Percentiles rank a stretch among this genome's conserved stretches.
phyloP scores from a whole-genome alignment of 2,888 invertebrate genomes.

The Malthinus seriepunctatus region DNA sequence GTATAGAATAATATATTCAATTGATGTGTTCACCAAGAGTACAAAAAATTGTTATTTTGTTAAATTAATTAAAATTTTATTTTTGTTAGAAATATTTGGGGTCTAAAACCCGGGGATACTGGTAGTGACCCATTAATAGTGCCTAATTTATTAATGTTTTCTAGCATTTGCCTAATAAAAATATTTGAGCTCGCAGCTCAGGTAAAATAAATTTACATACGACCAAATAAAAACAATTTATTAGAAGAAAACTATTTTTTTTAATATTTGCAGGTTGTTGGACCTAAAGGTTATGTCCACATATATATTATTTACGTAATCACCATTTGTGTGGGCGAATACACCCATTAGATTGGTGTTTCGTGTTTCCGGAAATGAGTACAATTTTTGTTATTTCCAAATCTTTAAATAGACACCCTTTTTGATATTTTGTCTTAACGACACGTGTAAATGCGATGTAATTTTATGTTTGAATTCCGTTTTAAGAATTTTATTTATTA shows the following conservation, averaged over 20 bases:
- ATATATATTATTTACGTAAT: slow-evolving; percentile 2
- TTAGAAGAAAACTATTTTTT: slow-evolving; percentile 4
- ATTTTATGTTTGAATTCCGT: not conserved
- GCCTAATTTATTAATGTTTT: no score
- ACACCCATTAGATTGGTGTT: slow-evolving; percentile 4
- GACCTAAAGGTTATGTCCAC: not conserved
- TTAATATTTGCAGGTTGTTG: slow-evolving; percentile 2
- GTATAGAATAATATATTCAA: no score
- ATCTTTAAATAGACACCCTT: slow-evolving; percentile 11
- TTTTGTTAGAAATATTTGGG: no score
- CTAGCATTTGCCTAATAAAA: no score
- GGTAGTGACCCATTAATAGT: no score
- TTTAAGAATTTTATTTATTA: not conserved
- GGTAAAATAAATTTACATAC: no score
- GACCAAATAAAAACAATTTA: slow-evolving; percentile 2
- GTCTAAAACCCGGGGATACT: no score
- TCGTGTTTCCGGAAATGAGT: slow-evolving; percentile 16
- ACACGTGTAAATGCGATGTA: slow-evolving; percentile 10
- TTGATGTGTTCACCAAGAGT: no score
- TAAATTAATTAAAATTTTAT: no score
- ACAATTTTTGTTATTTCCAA: slow-evolving; percentile 14
- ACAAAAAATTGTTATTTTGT: no score
- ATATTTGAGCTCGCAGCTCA: no score
- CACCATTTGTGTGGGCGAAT: slow-evolving; percentile 5
- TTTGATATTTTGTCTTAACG: not conserved